Evolutionary conservation across 2,797 vertebrate species (phyloP).

Genomic region (Rhynchotus rufescens): DNA sequence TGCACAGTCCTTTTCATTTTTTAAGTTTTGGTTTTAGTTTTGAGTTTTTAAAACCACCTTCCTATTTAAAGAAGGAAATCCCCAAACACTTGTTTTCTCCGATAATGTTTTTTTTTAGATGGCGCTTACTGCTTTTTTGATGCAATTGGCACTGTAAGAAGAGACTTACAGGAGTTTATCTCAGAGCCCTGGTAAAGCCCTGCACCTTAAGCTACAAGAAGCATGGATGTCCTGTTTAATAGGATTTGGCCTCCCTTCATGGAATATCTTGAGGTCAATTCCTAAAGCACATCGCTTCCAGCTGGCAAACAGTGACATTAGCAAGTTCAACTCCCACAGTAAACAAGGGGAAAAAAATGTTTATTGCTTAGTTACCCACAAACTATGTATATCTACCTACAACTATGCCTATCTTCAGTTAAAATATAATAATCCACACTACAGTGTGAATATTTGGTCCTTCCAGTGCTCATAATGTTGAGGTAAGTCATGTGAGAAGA

Average conservation of each 20-base stretch:
- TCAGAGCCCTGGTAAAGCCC: constrained; percentile 8
- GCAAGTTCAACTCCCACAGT: constrained; percentile 7
- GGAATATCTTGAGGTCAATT: constrained; percentile 65
- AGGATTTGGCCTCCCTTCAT: constrained; percentile 61
- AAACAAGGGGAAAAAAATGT: neutral
- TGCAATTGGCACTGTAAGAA: neutral
- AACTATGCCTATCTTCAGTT: neutral
- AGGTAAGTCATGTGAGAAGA: neutral
- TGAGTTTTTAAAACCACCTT: neutral
- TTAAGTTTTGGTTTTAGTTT: neutral
- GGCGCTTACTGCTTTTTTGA: constrained; percentile 5
- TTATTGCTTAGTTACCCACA: neutral
- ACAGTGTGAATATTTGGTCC: neutral
- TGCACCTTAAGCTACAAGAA: constrained; percentile 57
- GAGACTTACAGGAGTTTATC: constrained; percentile 4
- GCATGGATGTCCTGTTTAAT: constrained; percentile 65
- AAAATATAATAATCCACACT: neutral
- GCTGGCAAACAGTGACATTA: constrained; percentile 11
- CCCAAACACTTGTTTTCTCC: neutral
- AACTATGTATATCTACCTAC: neutral
- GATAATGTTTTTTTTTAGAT: neutral
- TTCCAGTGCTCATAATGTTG: neutral
- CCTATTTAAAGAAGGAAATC: neutral
- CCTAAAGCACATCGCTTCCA: constrained; percentile 42
- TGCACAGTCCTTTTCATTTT: neutral